Evolutionary conservation across 2,888 invertebrate genomes (phyloP).

Genomic region (Phyllotreta cruciferae): DNA sequence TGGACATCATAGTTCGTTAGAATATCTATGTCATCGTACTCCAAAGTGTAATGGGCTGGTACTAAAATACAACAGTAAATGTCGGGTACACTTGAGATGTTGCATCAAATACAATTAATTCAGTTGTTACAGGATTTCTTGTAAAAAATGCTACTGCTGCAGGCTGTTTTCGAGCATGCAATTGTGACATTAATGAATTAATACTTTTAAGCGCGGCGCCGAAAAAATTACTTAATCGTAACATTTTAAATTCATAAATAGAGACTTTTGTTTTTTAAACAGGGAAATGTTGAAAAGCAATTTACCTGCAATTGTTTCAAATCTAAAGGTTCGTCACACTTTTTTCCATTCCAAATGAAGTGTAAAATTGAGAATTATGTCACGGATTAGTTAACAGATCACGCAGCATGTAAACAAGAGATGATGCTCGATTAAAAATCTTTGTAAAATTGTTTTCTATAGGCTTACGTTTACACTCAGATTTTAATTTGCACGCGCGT

Average conservation of each 20-base stretch:
- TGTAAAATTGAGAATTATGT: constrained; percentile 26
- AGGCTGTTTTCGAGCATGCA: too few species aligned
- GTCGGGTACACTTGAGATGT: background rate
- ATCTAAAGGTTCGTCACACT: constrained; percentile 20
- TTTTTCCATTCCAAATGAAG: constrained; percentile 20
- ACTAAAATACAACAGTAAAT: constrained; percentile 21
- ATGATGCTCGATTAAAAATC: background rate
- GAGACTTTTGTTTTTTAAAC: too few species aligned
- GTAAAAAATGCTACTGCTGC: too few species aligned
- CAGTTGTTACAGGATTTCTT: background rate
- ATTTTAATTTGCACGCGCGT: too few species aligned
- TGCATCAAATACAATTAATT: background rate
- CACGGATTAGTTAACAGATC: constrained; percentile 10
- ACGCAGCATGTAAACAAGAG: background rate
- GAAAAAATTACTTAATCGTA: too few species aligned
- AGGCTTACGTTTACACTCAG: too few species aligned
- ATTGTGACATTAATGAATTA: too few species aligned
- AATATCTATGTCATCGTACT: constrained; percentile 49
- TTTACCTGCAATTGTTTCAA: constrained; percentile 7
- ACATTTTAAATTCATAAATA: too few species aligned
- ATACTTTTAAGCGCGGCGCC: too few species aligned
- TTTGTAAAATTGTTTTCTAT: too few species aligned
- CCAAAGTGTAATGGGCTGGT: constrained; percentile 22
- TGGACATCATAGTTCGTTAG: constrained; percentile 48
- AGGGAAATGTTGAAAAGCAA: background rate